Evolutionary conservation across 2,113 vertebrate genomes (phyloP).

Genomic region (Chaetorhynchus papuensis): DNA sequence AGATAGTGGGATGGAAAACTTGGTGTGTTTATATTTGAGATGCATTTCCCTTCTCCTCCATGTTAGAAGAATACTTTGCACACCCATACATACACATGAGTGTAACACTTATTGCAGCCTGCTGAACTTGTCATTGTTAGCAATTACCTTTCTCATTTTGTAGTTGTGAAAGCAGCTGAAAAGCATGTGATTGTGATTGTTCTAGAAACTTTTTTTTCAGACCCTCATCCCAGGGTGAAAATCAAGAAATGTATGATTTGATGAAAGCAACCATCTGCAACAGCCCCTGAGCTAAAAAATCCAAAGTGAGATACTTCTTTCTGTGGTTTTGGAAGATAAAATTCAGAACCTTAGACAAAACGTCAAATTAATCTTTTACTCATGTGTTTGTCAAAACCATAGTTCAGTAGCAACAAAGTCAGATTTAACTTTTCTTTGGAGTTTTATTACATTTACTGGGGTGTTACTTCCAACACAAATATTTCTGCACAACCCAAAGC

Average conservation of each 20-base stretch:
- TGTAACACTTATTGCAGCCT: not conserved
- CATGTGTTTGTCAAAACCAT: not conserved
- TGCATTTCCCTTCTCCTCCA: not conserved
- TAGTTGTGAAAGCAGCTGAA: not conserved
- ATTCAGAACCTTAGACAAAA: not conserved
- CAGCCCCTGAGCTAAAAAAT: not conserved
- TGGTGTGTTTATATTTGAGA: not conserved
- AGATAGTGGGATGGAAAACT: not conserved
- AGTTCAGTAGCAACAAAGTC: not conserved
- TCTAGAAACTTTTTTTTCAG: not conserved
- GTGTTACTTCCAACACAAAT: not conserved
- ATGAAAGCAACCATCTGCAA: not conserved
- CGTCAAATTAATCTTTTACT: not conserved
- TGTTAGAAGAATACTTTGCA: not conserved
- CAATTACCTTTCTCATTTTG: not conserved
- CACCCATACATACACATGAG: not conserved
- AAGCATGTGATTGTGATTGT: not conserved
- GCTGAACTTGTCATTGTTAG: not conserved
- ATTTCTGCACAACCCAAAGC: not conserved
- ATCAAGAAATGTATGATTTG: not conserved
- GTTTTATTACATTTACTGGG: not conserved
- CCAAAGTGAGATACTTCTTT: not conserved
- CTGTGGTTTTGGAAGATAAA: slow-evolving; percentile 14
- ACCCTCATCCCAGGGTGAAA: rapidly evolving
- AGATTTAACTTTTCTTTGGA: not conserved